Evolutionary conservation across 2,888 invertebrate species (phyloP).

Genomic region (Hyposoter didymator): DNA sequence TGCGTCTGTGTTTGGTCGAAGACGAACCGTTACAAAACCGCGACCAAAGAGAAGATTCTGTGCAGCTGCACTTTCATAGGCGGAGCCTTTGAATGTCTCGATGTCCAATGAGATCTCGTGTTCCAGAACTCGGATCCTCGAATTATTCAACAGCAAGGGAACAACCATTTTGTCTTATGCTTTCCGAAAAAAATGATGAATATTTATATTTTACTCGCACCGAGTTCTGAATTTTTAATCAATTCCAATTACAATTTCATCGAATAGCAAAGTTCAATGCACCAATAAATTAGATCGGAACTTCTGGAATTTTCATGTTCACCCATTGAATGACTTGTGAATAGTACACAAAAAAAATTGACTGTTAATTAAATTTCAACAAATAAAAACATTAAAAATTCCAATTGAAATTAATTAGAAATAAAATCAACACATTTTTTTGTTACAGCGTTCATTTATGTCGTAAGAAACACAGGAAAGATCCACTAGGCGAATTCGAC

Average conservation of each 20-base stretch:
- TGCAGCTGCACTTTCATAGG: constrained; percentile 63
- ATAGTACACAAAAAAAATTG: background rate
- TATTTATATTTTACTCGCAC: background rate
- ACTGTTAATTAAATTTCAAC: too few species aligned
- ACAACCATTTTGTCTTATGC: constrained; percentile 52
- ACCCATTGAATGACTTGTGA: background rate
- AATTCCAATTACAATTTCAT: background rate
- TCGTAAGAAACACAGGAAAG: too few species aligned
- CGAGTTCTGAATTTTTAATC: background rate
- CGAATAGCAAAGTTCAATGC: background rate
- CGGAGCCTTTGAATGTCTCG: constrained; percentile 42
- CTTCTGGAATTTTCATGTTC: background rate
- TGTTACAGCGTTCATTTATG: too few species aligned
- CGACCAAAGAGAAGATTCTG: constrained; percentile 38
- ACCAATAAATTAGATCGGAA: background rate
- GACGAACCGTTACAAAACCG: constrained; percentile 56
- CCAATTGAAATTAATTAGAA: too few species aligned
- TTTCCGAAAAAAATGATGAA: background rate
- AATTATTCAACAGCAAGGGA: constrained; percentile 28
- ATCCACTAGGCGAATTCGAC: too few species aligned
- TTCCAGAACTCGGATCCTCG: background rate
- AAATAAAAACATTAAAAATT: too few species aligned
- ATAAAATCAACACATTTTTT: too few species aligned
- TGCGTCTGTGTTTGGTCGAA: constrained; percentile 21
- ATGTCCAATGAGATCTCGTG: constrained; percentile 51